Conservation (phyloP, 2,888 invertebrate genomes). For the Clistopyga incitator region DNA sequence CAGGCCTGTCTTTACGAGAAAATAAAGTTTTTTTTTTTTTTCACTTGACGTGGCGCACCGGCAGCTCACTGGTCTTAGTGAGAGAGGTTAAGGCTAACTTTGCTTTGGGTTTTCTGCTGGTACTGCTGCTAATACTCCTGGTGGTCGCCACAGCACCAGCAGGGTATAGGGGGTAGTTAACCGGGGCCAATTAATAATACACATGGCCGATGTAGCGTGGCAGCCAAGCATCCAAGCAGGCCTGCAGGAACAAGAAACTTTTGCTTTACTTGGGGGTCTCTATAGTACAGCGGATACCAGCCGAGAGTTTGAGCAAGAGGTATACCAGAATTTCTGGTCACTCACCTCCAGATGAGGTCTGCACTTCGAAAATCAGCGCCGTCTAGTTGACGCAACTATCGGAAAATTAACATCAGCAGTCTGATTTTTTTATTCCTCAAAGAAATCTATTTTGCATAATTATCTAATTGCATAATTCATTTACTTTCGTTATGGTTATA, state of each 20-base stretch:
- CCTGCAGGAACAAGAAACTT: slow-evolving; percentile 45
- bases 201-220: slow-evolving; percentile 54
- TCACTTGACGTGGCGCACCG: slow-evolving; percentile 25
- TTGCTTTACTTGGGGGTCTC: slow-evolving; percentile 29
- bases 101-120: slow-evolving; percentile 53
- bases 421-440: background rate
- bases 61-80: slow-evolving; percentile 21
- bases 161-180: slow-evolving; percentile 48
- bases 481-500: no score
- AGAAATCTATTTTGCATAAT: no score
- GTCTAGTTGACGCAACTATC: background rate
- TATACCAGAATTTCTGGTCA: slow-evolving; percentile 17
- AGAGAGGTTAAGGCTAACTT: slow-evolving; percentile 48
- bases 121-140: slow-evolving; percentile 45
- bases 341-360: slow-evolving; percentile 4
- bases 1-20: slow-evolving; percentile 36
- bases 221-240: slow-evolving; percentile 13
- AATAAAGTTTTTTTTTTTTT: slow-evolving; percentile 40
- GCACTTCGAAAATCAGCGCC: slow-evolving; percentile 1
- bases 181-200: slow-evolving; percentile 63
- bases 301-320: background rate
- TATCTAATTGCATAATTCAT: no score
- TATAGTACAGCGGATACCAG: background rate
- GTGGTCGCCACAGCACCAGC: slow-evolving; percentile 38
- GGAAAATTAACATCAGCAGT: background rate